Conservation (phyloP, 2,888 invertebrate genomes). For the Lymantria monacha region DNA sequence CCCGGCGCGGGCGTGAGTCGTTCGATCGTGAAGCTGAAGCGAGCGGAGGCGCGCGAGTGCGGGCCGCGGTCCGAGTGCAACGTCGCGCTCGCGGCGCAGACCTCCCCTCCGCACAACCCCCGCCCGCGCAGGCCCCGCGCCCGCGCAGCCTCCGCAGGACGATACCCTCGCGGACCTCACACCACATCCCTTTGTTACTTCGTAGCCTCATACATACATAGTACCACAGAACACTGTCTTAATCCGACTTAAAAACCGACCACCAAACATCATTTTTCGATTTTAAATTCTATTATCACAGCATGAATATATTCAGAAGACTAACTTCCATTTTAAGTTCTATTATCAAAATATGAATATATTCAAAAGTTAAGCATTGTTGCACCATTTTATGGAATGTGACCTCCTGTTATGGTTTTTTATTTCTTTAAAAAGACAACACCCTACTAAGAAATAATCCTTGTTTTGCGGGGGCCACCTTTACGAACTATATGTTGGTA, state of each 20-base stretch:
- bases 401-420: too few relatives aligned
- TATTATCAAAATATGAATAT: neutral
- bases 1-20: constrained; percentile 73
- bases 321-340: neutral
- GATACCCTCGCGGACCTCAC: constrained; percentile 54
- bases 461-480: too few relatives aligned
- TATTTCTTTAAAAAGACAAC: too few relatives aligned
- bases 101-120: constrained; percentile 6
- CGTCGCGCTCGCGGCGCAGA: constrained; percentile 10
- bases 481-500: too few relatives aligned
- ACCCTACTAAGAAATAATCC: too few relatives aligned
- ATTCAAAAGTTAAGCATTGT: neutral
- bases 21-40: constrained; percentile 63
- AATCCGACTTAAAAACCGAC: constrained; percentile 18
- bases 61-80: constrained; percentile 18
- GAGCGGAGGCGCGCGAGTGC: constrained; percentile 71
- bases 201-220: constrained; percentile 19
- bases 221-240: constrained; percentile 25
- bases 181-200: constrained; percentile 38
- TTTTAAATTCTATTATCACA: too few relatives aligned
- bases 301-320: neutral
- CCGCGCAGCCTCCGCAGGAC: constrained; percentile 61
- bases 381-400: too few relatives aligned
- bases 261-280: constrained; percentile 43
- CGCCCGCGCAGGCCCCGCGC: constrained; percentile 16